A percentile compares a stretch with the other conserved stretches of the same genome.
Conservation (phyloP, 2,797 vertebrate species). For the Schizothorax lantsangensis region DNA sequence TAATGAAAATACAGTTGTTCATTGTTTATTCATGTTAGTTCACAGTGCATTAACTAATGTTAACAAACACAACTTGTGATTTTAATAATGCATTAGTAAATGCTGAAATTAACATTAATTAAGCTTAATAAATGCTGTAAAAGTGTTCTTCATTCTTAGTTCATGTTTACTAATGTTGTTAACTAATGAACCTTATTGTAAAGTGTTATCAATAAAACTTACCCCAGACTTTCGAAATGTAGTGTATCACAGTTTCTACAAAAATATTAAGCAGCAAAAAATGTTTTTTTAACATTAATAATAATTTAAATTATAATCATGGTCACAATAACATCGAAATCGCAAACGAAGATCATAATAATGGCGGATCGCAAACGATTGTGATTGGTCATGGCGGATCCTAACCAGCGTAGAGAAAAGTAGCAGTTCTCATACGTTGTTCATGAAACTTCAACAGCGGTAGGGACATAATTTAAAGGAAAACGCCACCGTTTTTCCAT, state of each 20-base stretch:
- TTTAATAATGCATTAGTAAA: no score
- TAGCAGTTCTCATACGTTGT: not conserved
- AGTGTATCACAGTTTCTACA: not conserved
- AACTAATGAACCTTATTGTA: no score
- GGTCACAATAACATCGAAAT: not conserved
- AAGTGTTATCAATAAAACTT: not conserved
- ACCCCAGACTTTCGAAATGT: not conserved
- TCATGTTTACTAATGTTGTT: no score
- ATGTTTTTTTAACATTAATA: not conserved
- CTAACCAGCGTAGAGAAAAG: not conserved
- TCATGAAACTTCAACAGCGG: not conserved
- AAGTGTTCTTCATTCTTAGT: no score
- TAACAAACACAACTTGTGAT: no score
- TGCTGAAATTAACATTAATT: no score
- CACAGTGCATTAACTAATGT: no score
- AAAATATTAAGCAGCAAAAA: not conserved
- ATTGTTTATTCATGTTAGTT: no score
- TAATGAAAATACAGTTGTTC: no score
- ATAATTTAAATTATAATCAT: not conserved
- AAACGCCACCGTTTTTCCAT: no score
- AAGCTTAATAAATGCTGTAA: no score
- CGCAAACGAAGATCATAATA: no score
- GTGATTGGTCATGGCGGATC: not conserved
- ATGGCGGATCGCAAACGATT: not conserved
- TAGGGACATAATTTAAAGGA: not conserved